Evolutionary conservation across 2,888 invertebrate species (phyloP), one percentile per base, ranked within the genome.

Genomic region (Octonoba sinensis): DNA sequence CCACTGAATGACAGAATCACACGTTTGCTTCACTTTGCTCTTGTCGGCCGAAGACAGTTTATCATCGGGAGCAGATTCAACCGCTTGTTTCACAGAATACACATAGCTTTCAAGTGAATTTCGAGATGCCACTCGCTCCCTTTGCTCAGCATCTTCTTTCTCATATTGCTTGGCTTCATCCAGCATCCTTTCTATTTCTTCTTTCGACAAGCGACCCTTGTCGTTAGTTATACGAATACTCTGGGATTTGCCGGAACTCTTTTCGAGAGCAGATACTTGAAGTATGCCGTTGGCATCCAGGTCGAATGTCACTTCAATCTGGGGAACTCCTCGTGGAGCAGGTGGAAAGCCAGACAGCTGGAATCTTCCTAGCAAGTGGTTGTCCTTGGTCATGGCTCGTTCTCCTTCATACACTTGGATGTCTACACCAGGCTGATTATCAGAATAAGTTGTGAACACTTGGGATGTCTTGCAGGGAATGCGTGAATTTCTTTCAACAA

Each of bases 341-440:
- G 95, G 95, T 36, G 95, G 94, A 77, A 96, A 94, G 11, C 95
- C 96, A 6, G 92, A 85, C 36, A 87, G 83, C 65, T 86, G 85
- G 62, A 84, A 84, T 3, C 74, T 85, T 1, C 87, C 87, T 71
- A 95, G 88, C 3, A 94, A 89, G 87, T 96, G 95, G 88, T 96
- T 96, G 87, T 96, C 96, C 88, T 92, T 95, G 11, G 96, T 96
- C 95, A 96, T 93, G 20, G 94, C 93, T 49, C 95, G 90, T 88
- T 94, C 94, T 49, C 94, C 94, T 87, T 94, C 95, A 87, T 2
- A 95, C 1, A 88, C 93, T 89, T 94, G 94, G 86, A 96, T 95
- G 49, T 94, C 93, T 0, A 96, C 96, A 49, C 94, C 95, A 20
- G 94, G 93, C 88, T 97, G 97, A 87, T 96, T 96, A 89, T 97